Evolutionary conservation across 2,797 vertebrate genomes (phyloP).

Genomic region (Rhynchotus rufescens): DNA sequence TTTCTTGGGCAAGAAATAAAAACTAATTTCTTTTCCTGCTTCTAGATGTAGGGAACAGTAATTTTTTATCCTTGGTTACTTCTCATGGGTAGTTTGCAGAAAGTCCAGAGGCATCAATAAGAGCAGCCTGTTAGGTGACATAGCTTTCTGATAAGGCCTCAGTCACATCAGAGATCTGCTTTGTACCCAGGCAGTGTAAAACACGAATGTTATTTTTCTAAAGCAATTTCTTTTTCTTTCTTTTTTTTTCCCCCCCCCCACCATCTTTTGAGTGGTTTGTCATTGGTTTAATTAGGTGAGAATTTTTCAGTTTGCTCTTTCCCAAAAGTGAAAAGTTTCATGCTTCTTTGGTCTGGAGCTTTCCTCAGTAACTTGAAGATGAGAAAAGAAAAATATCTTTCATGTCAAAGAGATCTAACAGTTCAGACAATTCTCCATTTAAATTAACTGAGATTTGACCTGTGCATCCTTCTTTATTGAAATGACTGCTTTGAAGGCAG

Average conservation of each 20-base stretch:
- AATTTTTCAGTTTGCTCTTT: background rate
- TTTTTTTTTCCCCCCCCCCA: background rate
- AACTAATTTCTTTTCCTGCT: background rate
- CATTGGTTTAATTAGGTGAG: background rate
- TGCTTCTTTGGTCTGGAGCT: background rate
- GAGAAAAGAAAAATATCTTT: background rate
- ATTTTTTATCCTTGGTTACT: slow-evolving; percentile 8
- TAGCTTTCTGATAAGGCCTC: background rate
- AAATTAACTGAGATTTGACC: background rate
- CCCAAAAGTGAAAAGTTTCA: background rate
- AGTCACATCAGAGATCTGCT: background rate
- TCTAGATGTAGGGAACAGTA: background rate
- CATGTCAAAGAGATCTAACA: background rate
- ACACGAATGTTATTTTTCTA: background rate
- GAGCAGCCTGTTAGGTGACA: background rate
- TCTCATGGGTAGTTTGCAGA: slow-evolving; percentile 4
- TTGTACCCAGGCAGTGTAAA: background rate
- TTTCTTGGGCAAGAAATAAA: slow-evolving; percentile 10
- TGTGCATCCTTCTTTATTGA: background rate
- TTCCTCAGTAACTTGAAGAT: background rate
- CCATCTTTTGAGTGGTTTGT: background rate
- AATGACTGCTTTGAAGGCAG: background rate
- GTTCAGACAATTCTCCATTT: background rate
- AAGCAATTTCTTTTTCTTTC: background rate
- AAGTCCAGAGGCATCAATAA: background rate